Evolutionary conservation across 2,113 vertebrate genomes (phyloP), one percentile per base, ranked within the genome.

Genomic region (Podarcis muralis): DNA sequence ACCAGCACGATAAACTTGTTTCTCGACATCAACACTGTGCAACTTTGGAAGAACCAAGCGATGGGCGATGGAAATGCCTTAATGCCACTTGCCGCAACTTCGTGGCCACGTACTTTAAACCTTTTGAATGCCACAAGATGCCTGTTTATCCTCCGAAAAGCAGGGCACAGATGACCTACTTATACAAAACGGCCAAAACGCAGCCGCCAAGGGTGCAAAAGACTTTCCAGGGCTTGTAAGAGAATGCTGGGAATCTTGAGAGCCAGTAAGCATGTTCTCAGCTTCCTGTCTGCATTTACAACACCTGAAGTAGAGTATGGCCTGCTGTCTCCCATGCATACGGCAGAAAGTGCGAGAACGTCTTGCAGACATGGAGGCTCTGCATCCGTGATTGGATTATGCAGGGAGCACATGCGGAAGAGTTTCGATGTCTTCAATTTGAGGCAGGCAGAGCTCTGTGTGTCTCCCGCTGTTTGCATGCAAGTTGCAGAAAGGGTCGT

Each of bases 1-100:
- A 90, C 88, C 93, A 91, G 84, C 93, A 89, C 75, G 92, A 76
- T 87, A 48, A 89, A 80, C 53, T 11, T 90, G 78, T 88, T 91
- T 74, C 76, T 92, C 86, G 27, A 48, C 83, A 37, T 57, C 48
- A 81, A 9, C n/a, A 88, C 88, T 74, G 32, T 90, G 91, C 79
- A 89, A 85, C 91, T 84, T 25, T 84, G 84, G 74, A 86, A 78
- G 35, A 85, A 91, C 15, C 40, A 53, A 2, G 9, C 11, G 11
- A 53, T 3, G 68, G 40, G 35, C 18, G 59, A 92, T 79, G 91
- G 59, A 85, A 89, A 59, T 88, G 74, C 88, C 91, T 48, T 43
- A 43, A 43, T 43, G 43, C 43, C 6, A 1, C 43, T 43, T 43
- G 43, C 43, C 43, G 43, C 43, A 43, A 43, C 43, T 43, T 43